Percentiles rank a stretch among this genome's conserved stretches.
Evolutionary conservation across 2,888 invertebrate species (phyloP).

Genomic region (Tenthredo notha): DNA sequence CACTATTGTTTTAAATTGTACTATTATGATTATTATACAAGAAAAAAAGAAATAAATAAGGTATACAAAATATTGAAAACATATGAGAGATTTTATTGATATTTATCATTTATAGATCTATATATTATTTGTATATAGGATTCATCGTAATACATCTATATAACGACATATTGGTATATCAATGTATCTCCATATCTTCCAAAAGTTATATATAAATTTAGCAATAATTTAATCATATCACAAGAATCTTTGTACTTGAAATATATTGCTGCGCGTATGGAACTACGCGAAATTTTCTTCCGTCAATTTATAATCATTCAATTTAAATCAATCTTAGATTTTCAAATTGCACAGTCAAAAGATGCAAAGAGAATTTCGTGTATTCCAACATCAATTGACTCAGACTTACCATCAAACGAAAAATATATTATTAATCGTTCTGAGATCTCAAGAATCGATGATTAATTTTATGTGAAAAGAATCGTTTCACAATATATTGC

Average conservation of each 20-base stretch:
- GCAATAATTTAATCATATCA: conserved; percentile 24
- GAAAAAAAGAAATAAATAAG: conserved; percentile 76
- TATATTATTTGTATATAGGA: neutral
- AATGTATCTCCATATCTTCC: conserved; percentile 32
- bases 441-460: neutral
- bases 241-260: neutral
- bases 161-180: neutral
- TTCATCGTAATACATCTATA: conserved; percentile 27
- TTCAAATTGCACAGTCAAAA: neutral
- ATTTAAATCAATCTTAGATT: neutral
- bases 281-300: neutral
- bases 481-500: neutral
- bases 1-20: conserved; percentile 78
- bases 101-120: neutral
- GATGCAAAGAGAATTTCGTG: neutral
- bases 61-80: conserved; percentile 75
- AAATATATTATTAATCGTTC: neutral
- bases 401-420: neutral
- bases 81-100: conserved; percentile 68
- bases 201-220: conserved; percentile 29
- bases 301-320: neutral
- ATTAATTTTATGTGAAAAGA: neutral
- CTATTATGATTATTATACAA: conserved; percentile 77
- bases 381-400: neutral
- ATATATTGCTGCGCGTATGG: neutral